Base-by-base conservation (phyloP, 2,113 vertebrate genomes). In the Nanorana parkeri region DNA sequence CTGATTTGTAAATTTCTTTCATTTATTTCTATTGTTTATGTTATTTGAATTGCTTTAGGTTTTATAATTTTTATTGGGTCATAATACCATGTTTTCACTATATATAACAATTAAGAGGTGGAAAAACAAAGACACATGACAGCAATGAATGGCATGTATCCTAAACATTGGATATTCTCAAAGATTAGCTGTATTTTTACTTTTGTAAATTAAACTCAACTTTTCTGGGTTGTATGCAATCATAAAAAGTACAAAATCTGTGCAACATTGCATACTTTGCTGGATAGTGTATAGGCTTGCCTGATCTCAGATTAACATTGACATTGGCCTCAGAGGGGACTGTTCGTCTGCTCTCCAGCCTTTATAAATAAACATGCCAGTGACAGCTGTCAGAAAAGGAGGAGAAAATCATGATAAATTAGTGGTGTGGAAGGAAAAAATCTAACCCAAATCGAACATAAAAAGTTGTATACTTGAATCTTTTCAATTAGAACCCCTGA, bases 301-400 rank as follows among this genome's bases (percentile, higher is more conserved):
- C 78, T 69, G 78, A 69, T 60, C 78, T 80, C 65, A 61, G 78
- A 80, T 80, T 80, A 69, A 80, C 78, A 78, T 61, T 80, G 78
- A 80, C 78, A 80, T 41, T 69, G 78, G 67, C 65, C 78, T 69
- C 66, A 68, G 66, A 80, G 78, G 77, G 64, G 54, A 80, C 66
- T 11, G 32, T 32, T 41, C 28, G 66, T 69, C 66, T 69, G 54
- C 78, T 80, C 29, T 8, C 36, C 21, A 60, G 54, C 54, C 54
- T 80, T 56, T 80, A 80, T 80, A 68, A 80, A 80, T 80, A 80
- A 56, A 80, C 66, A 69, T 56, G 21, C 66, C 55, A 21, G 66
- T 80, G 29, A 69, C 78, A 80, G 78, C 66, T 80, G 78, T 80
- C 78, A 80, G 52, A 68, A 71, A 69, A 61, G 32, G 66, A 60